A percentile compares a stretch with the other conserved stretches of the same genome.
Evolutionary conservation across 2,113 vertebrate genomes (phyloP).

Genomic region (Upupa epops): DNA sequence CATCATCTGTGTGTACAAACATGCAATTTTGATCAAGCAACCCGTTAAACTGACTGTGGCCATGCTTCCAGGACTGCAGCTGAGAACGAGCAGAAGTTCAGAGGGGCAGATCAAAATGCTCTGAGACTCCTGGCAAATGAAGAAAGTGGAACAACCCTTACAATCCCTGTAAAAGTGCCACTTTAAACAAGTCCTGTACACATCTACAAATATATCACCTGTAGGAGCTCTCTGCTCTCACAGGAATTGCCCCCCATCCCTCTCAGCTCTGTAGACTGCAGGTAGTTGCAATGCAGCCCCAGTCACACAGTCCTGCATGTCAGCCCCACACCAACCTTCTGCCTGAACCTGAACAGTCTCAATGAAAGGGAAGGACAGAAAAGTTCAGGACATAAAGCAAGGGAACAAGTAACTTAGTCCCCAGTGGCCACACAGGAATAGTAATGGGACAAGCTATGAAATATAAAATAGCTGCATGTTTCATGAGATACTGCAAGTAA

Average conservation of each 20-base stretch:
- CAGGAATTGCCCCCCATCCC: background rate
- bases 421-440: background rate
- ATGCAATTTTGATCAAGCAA: background rate
- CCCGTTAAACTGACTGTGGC: background rate
- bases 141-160: background rate
- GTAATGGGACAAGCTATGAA: background rate
- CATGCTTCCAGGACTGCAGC: background rate
- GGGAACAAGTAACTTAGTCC: background rate
- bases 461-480: background rate
- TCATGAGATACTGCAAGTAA: background rate
- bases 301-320: rapidly evolving
- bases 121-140: background rate
- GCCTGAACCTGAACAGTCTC: rapidly evolving
- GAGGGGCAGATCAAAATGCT: background rate
- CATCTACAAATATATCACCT: rapidly evolving
- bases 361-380: background rate
- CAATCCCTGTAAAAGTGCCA: background rate
- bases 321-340: background rate
- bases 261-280: background rate
- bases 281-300: too few species aligned
- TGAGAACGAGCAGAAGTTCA: background rate
- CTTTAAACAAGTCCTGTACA: background rate
- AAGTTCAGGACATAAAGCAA: background rate
- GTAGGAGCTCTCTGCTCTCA: rapidly evolving
- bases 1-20: background rate